Conservation (phyloP, 2,113 vertebrate species). For the Bubo scandiacus region DNA sequence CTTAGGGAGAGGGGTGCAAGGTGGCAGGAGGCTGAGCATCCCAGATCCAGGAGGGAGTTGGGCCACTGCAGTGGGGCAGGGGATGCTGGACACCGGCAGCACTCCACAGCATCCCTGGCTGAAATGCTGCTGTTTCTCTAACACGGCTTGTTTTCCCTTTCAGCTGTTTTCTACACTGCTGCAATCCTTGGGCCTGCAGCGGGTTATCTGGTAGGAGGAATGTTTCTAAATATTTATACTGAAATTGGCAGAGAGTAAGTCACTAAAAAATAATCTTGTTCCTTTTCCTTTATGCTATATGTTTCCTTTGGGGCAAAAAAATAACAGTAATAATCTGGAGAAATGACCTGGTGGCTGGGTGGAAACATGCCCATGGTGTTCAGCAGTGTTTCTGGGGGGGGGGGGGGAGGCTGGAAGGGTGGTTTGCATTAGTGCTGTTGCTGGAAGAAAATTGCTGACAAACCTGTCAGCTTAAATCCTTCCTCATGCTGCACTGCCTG, state of each 20-base stretch:
- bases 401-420: not conserved
- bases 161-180: constrained; percentile 94
- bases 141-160: not conserved
- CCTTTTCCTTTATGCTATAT: constrained; percentile 43
- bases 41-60: accelerated
- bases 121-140: not conserved
- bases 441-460: constrained; percentile 23
- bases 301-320: constrained; percentile 32
- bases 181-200: constrained; percentile 94
- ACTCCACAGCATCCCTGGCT: not conserved
- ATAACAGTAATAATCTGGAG: not conserved
- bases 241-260: constrained; percentile 87
- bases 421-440: not conserved
- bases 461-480: constrained; percentile 19
- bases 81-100: not conserved
- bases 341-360: not conserved
- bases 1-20: not conserved
- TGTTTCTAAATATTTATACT: constrained; percentile 91
- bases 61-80: accelerated
- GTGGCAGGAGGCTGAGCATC: not conserved
- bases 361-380: not conserved
- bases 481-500: constrained; percentile 12
- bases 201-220: constrained; percentile 92
- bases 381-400: not conserved
- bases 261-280: constrained; percentile 52